These are phyloP conservation scores for Drosophila watanabei DNA, from an alignment of 1,140 invertebrate genomes.

Conservation along the genomic window DNA sequence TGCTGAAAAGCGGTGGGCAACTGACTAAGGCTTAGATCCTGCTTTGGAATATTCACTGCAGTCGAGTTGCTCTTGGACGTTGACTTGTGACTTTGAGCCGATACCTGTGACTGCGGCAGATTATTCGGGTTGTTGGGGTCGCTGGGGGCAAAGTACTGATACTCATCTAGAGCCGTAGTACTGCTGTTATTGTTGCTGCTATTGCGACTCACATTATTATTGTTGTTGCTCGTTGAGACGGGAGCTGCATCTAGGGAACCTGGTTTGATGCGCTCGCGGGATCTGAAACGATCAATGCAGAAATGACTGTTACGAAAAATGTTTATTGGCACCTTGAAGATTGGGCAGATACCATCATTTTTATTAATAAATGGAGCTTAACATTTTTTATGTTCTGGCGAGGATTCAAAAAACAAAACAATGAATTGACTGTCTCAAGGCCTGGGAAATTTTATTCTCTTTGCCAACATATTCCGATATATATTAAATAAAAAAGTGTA, in stretches of 20 bases:
- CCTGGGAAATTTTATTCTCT: too few species aligned
- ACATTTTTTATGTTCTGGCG: too few species aligned
- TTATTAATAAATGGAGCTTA: too few species aligned
- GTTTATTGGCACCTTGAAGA: background rate
- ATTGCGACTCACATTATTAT: constrained; percentile 33
- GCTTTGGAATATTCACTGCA: background rate
- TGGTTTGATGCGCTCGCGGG: constrained; percentile 74
- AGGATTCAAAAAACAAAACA: too few species aligned
- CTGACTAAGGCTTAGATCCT: constrained; percentile 44
- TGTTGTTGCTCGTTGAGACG: constrained; percentile 22
- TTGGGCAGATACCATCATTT: too few species aligned
- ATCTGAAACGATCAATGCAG: constrained; percentile 46
- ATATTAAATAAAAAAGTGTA: too few species aligned
- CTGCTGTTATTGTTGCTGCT: constrained; percentile 64
- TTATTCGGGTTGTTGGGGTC: constrained; percentile 83
- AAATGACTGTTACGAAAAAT: background rate
- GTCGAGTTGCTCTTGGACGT: constrained; percentile 1
- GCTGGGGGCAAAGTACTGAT: constrained; percentile 82
- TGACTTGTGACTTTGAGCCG: background rate
- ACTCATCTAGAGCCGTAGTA: constrained; percentile 67
- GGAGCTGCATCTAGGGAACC: constrained; percentile 7
- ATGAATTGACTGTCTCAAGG: too few species aligned
- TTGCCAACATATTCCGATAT: too few species aligned
- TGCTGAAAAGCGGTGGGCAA: constrained; percentile 52
- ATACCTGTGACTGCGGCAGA: constrained; percentile 31